These are phyloP conservation scores for Uromys caudimaculatus DNA, from an alignment of 2,797 vertebrate species.

Conservation along the genomic window DNA sequence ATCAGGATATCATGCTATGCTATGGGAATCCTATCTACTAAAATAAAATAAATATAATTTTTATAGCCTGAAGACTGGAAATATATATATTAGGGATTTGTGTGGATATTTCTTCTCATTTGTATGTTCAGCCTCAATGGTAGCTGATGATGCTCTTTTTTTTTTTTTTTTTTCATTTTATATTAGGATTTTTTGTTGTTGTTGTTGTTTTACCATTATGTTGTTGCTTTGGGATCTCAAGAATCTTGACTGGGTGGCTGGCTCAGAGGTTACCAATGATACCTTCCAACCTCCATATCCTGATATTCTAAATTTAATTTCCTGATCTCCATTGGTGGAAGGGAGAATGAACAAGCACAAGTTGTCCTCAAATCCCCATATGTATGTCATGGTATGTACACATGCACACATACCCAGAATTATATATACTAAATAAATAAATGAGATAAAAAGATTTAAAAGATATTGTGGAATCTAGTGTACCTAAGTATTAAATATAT, in stretches of 20 bases:
- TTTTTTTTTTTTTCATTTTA: neutral
- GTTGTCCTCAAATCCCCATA: neutral
- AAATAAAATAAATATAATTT: neutral
- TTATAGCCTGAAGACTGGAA: neutral
- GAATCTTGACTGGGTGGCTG: accelerated
- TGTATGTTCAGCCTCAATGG: neutral
- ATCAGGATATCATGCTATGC: too few species aligned
- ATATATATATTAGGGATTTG: neutral
- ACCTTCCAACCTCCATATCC: neutral
- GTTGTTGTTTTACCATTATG: neutral
- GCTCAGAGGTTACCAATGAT: neutral
- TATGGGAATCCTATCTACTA: neutral
- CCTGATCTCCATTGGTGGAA: too few species aligned
- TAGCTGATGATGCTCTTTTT: neutral
- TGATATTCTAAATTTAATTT: neutral
- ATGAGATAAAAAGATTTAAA: neutral
- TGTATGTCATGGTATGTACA: neutral
- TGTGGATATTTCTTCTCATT: neutral
- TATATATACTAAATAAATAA: neutral
- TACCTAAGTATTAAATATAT: neutral
- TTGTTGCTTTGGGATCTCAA: neutral
- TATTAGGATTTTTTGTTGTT: neutral
- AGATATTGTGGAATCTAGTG: neutral
- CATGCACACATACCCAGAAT: neutral
- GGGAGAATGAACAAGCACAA: neutral